Percentiles rank a stretch among this genome's conserved stretches.
Evolutionary conservation across 2,113 vertebrate genomes (phyloP).

Genomic region (Zapornia atra): DNA sequence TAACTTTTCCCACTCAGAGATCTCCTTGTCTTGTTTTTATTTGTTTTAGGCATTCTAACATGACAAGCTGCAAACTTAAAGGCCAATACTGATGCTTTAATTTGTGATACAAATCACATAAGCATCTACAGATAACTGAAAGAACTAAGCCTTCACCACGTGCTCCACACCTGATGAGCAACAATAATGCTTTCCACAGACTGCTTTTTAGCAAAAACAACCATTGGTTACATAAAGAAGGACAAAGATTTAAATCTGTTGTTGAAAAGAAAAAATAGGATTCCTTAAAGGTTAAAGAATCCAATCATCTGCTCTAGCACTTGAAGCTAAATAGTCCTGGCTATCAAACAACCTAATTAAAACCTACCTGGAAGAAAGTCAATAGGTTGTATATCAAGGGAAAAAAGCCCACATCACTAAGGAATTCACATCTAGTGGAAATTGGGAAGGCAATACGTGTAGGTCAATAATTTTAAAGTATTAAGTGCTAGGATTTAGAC

Average conservation of each 20-base stretch:
- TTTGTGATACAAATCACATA: slow-evolving; percentile 30
- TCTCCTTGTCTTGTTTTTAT: slow-evolving; percentile 42
- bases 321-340: slow-evolving; percentile 61
- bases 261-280: slow-evolving; percentile 59
- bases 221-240: slow-evolving; percentile 37
- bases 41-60: slow-evolving; percentile 48
- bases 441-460: neutral
- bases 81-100: slow-evolving; percentile 34
- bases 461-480: neutral
- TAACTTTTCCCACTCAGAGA: neutral
- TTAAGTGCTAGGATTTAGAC: neutral
- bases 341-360: slow-evolving; percentile 66
- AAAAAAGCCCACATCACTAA: neutral
- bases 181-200: slow-evolving; percentile 58
- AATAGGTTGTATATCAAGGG: slow-evolving; percentile 39
- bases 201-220: slow-evolving; percentile 48
- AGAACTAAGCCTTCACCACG: slow-evolving; percentile 17
- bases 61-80: slow-evolving; percentile 53
- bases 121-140: slow-evolving; percentile 26
- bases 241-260: slow-evolving; percentile 34
- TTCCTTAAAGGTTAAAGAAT: slow-evolving; percentile 70
- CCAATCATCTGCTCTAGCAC: slow-evolving; percentile 51
- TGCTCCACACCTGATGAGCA: neutral
- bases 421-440: neutral
- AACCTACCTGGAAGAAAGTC: slow-evolving; percentile 55